Evolutionary conservation across 2,888 invertebrate genomes (phyloP), one percentile per base, ranked within the genome.

Genomic region (Orchestes rusci): DNA sequence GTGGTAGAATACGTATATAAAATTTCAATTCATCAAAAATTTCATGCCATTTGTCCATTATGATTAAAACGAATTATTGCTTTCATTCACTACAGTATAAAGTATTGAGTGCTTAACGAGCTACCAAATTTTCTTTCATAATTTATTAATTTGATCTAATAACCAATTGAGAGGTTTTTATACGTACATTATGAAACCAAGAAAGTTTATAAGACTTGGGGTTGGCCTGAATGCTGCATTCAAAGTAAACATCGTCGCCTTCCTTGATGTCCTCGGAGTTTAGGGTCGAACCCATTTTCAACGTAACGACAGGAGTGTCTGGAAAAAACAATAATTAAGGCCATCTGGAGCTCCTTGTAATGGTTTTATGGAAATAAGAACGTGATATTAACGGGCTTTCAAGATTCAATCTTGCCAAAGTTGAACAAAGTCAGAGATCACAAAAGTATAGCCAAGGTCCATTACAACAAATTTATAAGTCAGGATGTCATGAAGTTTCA

Each of bases 201-300:
- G 84, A 80, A 58, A 89, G 79, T 64, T 87, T 83, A 69, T 88
- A 84, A 20, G 82, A 80, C 63, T 83, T 84, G 13, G 89, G 90
- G 71, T 90, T 90, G 37, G 89, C 83, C 62, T 80, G 78, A 53
- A 90, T 85, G 55, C 80, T 79, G 68, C 89, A 90, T 66, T 89
- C 89, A 68, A 90, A 90, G 68, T 89, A 89, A 46, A 88, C 89
- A 67, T 89, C 89, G 62, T 87, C 89, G 23, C 88, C 87, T 69
- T 90, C 90, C 68, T 89, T 90, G 65, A 90, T 89, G 67, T 86
- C 84, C 56, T 86, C 82, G 7, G 89, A 85, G 68, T 88, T 87
- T 56, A 90, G 72, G 58, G 80, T 86, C 52, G 84, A 82, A 38
- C 89, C 89, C 82, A 90, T 85, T 70, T 82, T 84, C 56, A 90